Conservation (phyloP, 1,140 invertebrate genomes). For the Muscidifurax raptorellus region DNA sequence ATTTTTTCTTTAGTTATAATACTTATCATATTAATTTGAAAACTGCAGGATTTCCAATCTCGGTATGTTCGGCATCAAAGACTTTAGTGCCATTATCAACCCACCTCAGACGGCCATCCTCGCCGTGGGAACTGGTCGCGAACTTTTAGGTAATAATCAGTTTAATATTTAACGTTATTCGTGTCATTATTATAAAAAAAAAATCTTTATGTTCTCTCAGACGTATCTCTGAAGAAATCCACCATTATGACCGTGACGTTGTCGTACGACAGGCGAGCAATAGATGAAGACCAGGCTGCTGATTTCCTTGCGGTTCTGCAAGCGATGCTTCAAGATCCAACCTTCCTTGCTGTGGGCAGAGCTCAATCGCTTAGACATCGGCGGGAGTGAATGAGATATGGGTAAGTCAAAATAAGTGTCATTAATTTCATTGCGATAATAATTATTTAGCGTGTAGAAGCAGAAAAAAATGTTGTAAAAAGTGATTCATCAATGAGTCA, state of each 20-base stretch:
- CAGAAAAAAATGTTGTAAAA: conserved; percentile 18
- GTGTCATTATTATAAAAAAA: conserved; percentile 16
- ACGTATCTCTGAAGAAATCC: conserved; percentile 59
- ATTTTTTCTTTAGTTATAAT: not conserved
- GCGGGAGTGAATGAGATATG: conserved; percentile 57
- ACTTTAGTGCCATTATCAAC: conserved; percentile 88
- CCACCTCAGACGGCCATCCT: conserved; percentile 79
- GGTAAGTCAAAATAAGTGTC: conserved; percentile 8
- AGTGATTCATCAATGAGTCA: conserved; percentile 9
- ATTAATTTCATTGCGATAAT: not conserved
- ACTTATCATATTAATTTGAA: conserved; percentile 27
- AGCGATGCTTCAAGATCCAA: conserved; percentile 78
- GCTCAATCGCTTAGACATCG: conserved; percentile 61
- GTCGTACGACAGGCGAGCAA: conserved; percentile 82
- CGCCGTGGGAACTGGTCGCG: conserved; percentile 81
- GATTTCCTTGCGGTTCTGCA: conserved; percentile 80
- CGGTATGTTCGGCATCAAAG: conserved; percentile 95
- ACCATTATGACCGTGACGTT: conserved; percentile 78
- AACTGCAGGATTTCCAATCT: conserved; percentile 91
- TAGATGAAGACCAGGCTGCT: conserved; percentile 81
- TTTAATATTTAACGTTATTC: not conserved
- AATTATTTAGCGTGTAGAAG: not conserved
- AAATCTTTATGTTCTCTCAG: conserved; percentile 53
- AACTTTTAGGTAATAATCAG: conserved; percentile 64
- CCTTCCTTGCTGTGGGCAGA: conserved; percentile 63